Evolutionary conservation across 2,888 invertebrate genomes (phyloP), one percentile per base, ranked within the genome.

Genomic region (Periphyllus acericola): DNA sequence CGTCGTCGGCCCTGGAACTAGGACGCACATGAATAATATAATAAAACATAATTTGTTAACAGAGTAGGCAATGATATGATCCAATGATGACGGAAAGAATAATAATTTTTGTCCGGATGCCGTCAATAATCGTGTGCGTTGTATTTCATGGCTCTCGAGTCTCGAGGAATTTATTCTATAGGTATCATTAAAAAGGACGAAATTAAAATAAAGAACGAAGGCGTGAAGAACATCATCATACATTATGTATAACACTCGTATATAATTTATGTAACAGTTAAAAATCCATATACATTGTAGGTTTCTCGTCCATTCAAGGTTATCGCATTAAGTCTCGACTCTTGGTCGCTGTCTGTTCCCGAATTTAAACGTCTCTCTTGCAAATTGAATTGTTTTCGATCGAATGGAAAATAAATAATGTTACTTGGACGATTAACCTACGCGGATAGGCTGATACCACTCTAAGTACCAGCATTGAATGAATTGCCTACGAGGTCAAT

Each of bases 21-120:
- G 32, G 32, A 68, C 68, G 68, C 32, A 29, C 29, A 60, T 6
- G 25, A 21, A 60, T n/a, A 21, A 60, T n/a, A 29, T 68, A 68
- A 66, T 68, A 17, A 21, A 60, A 60, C 2, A 29, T 14, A 71
- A 32, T 21, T 68, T 29, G 32, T 82, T 66, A 66, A 66, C 36
- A 66, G n/a, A 80, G 36, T 36, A 60, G 3, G 25, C 34, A 4
- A 55, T 60, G n/a, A 66, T 71, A 81, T 81, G 80, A 40, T 34
- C 34, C 66, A 4, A 55, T 60, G 36, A 66, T 52, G 81, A 71
- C 81, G 32, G 71, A 32, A 68, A 71, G 68, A 82, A 68, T 82
- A 82, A 68, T 82, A 68, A 81, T 68, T 46, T 82, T 71, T 25
- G 14, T 82, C 71, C 68, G 68, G 81, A 82, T 82, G 71, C 32